Base-by-base conservation (phyloP, 2,113 vertebrate genomes). In the Spilogale gracilis region DNA sequence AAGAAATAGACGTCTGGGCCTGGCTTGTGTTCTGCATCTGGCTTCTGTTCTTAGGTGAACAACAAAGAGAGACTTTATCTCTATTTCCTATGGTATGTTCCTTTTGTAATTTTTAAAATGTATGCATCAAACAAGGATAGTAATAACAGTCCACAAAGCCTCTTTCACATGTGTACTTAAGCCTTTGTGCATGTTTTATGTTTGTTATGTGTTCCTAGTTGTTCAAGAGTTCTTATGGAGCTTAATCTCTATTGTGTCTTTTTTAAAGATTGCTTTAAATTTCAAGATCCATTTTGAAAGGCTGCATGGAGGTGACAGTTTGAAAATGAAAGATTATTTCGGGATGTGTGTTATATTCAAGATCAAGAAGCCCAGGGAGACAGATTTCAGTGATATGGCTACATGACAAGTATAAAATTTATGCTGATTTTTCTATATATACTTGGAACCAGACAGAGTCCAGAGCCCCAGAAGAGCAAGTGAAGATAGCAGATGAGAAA, bases 201-300 rank as follows among this genome's bases (percentile, higher is more conserved):
- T 87, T 54, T 79, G 38, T 61, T 48, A 23, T 54, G 2, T 89
- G 21, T 79, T 71, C 65, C 76, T 73, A 32, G 60, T 71, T 63
- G 32, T 71, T 61, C 43, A 63, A 43, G 23, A 71, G 45, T 89
- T 89, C 60, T 89, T 82, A 61, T 16, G 52, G 76, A 61, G 3
- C n/a, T 89, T 82, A 63, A 45, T 43, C 79, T 65, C 73, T 67
- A 38, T 56, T 54, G 13, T 81, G 3, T 85, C 38, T 95, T 84
- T 69, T 85, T 92, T 45, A 93, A 90, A 92, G 32, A 65, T 92
- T 91, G 7, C 90, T 92, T 95, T 82, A 86, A 92, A 85, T 89
- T 86, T 96, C 58, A 61, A 96, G 27, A 90, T 43, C 85, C 21
- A 63, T 82, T 97, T 95, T 92, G 38, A 91, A 95, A 97, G 67